Base-by-base conservation (phyloP, 2,113 vertebrate genomes). In the Oryzias melastigma region DNA sequence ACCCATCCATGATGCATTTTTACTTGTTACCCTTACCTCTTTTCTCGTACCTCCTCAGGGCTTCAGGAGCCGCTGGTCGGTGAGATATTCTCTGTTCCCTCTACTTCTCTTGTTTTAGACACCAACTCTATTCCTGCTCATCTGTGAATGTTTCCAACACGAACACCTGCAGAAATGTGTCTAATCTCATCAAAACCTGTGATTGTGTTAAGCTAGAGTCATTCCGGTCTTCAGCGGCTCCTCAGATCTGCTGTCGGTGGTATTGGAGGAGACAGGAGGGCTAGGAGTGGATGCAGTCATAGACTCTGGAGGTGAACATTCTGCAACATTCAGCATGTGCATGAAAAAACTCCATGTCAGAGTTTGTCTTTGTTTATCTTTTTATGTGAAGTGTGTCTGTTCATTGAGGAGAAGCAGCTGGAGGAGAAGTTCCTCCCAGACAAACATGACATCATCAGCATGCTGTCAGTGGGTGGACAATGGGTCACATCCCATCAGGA, bases 191-290 rank as follows among this genome's bases (percentile, higher is more conserved):
- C 35, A 3, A 35, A 35, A 12, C 43, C 18, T 61, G 18, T 55
- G 43, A 65, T 8, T 87, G 53, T 72, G 24, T 76, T 48, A 78
- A 98, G 97, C 90, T 68, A 92, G 94, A 42, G 94, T 98, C 56
- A 92, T 99, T 35, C 92, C 95, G 4, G 70, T 93, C 15, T 92
- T 86, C 43, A 91, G 89, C 7, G 75, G 86, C 10, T 92, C 93
- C 52, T 82, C 85, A 1, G 93, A 94, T 8, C 77, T 98, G 65
- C 91, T 94, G 48, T 90, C 95, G 14, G 91, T 86, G 35, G 95
- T 96, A 61, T 70, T 98, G 83, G 96, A 98, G 87, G 97, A 99
- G 89, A 98, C 96, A 0, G 96, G 96, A 14, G 96, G 95, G 64
- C 90, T 98, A 40, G 97, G 97, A 54, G 93, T 98, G 58, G 95